A percentile compares a stretch with the other conserved stretches of the same genome.
These are phyloP conservation scores for Pachypsylla venusta DNA, from an alignment of 1,140 invertebrate genomes.

Conservation along the genomic window DNA sequence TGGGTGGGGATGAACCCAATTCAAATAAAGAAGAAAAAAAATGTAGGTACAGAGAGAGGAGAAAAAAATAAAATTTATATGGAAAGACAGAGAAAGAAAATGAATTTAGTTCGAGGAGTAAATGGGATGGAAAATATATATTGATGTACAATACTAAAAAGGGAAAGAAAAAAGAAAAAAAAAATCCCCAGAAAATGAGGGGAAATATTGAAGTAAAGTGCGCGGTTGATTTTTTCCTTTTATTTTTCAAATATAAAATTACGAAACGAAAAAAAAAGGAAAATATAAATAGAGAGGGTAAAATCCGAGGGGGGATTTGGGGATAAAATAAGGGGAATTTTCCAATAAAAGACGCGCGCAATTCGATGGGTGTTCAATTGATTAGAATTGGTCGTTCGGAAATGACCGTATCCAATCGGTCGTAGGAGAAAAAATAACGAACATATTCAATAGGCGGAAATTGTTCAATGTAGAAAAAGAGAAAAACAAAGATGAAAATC, in stretches of 20 bases:
- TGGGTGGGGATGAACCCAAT: neutral
- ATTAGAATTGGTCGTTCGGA: neutral
- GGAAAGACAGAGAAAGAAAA: neutral
- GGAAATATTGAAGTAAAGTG: constrained; percentile 1
- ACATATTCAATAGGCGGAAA: constrained; percentile 7
- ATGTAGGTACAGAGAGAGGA: too few species aligned
- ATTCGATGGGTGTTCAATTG: constrained; percentile 7
- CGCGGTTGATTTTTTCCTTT: neutral
- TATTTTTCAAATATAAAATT: neutral
- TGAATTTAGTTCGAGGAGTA: neutral
- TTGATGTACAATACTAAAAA: constrained; percentile 6
- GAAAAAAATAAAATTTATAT: constrained; percentile 2
- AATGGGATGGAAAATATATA: constrained; percentile 9
- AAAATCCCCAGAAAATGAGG: constrained; percentile 8
- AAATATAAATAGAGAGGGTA: constrained; percentile 2
- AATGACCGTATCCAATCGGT: constrained; percentile 6
- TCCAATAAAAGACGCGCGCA: neutral
- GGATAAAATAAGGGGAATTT: neutral
- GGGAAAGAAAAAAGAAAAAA: neutral
- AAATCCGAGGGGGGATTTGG: neutral
- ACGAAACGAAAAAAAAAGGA: constrained; percentile 8
- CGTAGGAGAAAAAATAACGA: constrained; percentile 5
- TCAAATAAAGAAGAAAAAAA: neutral
- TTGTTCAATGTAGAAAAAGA: neutral
- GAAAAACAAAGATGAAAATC: too few species aligned